phyloP scores from a whole-genome alignment of 2,113 vertebrate species.

The Cynopterus brachyotis region DNA sequence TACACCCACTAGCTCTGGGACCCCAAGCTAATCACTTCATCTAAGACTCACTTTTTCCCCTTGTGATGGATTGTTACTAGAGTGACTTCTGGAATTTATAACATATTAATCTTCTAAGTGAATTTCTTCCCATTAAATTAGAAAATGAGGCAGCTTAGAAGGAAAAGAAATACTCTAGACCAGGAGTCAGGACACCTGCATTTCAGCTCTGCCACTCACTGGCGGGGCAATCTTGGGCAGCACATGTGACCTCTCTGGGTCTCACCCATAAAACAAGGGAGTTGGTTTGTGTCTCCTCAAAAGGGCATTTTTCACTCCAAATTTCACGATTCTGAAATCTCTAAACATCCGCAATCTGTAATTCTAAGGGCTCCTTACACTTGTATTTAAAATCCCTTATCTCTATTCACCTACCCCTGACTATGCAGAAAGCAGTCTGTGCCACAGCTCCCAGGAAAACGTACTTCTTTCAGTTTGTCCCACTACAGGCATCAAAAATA shows the following conservation, averaged over 20 bases:
- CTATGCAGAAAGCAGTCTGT: background rate
- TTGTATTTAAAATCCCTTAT: background rate
- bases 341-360: background rate
- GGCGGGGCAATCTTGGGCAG: background rate
- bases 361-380: background rate
- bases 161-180: background rate
- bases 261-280: background rate
- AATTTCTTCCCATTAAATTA: background rate
- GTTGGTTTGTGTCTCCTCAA: background rate
- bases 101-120: background rate
- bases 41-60: background rate
- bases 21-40: background rate
- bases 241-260: rapidly evolving
- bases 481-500: background rate
- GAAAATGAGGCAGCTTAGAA: background rate
- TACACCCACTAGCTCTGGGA: background rate
- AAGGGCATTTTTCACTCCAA: background rate
- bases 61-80: background rate
- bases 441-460: background rate
- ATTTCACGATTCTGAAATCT: background rate
- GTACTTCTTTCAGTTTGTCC: background rate
- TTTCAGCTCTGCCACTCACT: background rate
- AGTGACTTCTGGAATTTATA: background rate
- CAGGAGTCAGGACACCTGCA: background rate
- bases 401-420: background rate